phyloP scores from a whole-genome alignment of 2,888 invertebrate species.

The Caradrina kadenii region DNA sequence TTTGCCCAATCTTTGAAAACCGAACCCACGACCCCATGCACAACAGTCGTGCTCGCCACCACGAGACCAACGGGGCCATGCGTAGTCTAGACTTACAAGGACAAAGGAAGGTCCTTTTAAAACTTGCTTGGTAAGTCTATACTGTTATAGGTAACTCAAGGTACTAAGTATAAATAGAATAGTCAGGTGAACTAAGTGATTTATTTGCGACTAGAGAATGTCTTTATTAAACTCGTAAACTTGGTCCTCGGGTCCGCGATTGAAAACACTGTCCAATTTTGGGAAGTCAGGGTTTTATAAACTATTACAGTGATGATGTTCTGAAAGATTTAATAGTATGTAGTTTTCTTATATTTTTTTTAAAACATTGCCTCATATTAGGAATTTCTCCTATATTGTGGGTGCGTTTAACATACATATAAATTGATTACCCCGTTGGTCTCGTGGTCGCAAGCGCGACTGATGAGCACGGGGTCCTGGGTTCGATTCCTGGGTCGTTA shows the following conservation, averaged over 20 bases:
- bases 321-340: not conserved
- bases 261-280: conserved; percentile 44
- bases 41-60: too few species aligned
- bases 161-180: conserved; percentile 14
- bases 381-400: too few species aligned
- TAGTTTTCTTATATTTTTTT: too few species aligned
- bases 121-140: not conserved
- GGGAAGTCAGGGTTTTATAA: conserved; percentile 22
- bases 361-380: too few species aligned
- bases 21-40: too few species aligned
- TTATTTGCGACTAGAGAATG: conserved; percentile 68
- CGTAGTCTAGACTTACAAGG: not conserved
- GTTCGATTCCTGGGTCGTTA: too few species aligned
- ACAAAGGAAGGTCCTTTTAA: not conserved
- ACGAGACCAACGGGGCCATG: too few species aligned
- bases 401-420: too few species aligned
- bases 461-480: too few species aligned
- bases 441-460: too few species aligned
- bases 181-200: conserved; percentile 64
- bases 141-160: not conserved
- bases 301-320: not conserved
- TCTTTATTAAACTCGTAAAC: conserved; percentile 79
- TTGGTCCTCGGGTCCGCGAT: conserved; percentile 44
- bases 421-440: too few species aligned
- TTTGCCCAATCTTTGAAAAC: too few species aligned